These are phyloP conservation scores for Scrobipalpa atriplicella DNA, from an alignment of 2,888 invertebrate genomes.

Conservation along the genomic window DNA sequence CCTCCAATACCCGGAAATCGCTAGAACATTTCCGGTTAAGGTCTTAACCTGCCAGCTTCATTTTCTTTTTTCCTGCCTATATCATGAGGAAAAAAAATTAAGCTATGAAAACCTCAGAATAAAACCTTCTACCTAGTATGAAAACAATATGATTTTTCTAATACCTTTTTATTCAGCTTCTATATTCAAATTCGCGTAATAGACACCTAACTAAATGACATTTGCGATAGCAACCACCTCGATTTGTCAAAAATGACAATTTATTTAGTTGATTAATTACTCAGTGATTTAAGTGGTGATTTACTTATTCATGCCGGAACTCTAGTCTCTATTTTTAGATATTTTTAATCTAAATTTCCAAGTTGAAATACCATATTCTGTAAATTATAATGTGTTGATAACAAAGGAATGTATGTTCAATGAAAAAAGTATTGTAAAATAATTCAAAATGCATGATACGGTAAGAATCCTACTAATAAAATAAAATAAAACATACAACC, in stretches of 20 bases:
- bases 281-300: too few species aligned
- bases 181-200: neutral
- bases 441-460: slow-evolving; percentile 65
- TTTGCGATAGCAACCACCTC: neutral
- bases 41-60: too few species aligned
- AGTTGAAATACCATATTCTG: slow-evolving; percentile 21
- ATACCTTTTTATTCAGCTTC: neutral
- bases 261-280: too few species aligned
- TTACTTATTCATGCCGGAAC: neutral
- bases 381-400: slow-evolving; percentile 20
- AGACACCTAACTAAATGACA: neutral
- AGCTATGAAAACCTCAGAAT: too few species aligned
- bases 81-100: too few species aligned
- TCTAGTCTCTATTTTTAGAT: neutral
- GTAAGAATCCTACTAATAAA: slow-evolving; percentile 41
- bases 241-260: slow-evolving; percentile 3
- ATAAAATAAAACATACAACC: too few species aligned
- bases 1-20: neutral
- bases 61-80: neutral
- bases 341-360: slow-evolving; percentile 31
- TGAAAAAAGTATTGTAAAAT: neutral
- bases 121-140: neutral
- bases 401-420: neutral
- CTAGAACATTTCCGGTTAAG: too few species aligned
- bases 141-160: neutral